Percentiles rank a stretch among this genome's conserved stretches.
phyloP scores from a whole-genome alignment of 2,797 vertebrate genomes.

The Poecilia picta region DNA sequence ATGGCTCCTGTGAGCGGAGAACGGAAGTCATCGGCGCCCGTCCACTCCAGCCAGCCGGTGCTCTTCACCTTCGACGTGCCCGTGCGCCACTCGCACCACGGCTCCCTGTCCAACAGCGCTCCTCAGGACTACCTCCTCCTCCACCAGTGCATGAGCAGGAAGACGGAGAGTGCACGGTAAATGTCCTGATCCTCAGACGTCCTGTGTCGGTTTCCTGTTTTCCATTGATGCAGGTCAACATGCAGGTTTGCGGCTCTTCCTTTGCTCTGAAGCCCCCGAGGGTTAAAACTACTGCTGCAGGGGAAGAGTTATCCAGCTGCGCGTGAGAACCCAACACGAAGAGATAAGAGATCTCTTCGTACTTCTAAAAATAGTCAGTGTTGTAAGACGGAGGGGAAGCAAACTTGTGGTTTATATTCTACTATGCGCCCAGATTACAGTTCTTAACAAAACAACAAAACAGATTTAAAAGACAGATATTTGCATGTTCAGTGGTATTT shows the following conservation, averaged over 20 bases:
- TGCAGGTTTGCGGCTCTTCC: slow-evolving; percentile 73
- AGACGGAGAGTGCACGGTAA: slow-evolving; percentile 93
- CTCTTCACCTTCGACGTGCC: slow-evolving; percentile 96
- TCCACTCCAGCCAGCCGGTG: slow-evolving; percentile 96
- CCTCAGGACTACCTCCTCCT: slow-evolving; percentile 99
- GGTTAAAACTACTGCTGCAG: slow-evolving; percentile 37
- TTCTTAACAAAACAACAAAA: not conserved
- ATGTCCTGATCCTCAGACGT: slow-evolving; percentile 64
- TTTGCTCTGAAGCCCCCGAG: slow-evolving; percentile 47
- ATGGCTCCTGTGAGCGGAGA: slow-evolving; percentile 86
- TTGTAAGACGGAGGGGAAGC: not conserved
- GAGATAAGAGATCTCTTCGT: slow-evolving; percentile 8
- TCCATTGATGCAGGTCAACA: slow-evolving; percentile 74
- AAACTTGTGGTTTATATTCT: slow-evolving; percentile 3
- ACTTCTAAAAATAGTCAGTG: not conserved
- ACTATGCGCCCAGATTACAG: not conserved
- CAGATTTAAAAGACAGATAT: not conserved
- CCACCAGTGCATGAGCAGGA: slow-evolving; percentile 98
- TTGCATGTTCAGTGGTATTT: not conserved
- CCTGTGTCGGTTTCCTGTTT: slow-evolving; percentile 78
- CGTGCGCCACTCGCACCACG: slow-evolving; percentile 82
- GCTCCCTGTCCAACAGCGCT: slow-evolving; percentile 90
- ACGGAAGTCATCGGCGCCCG: slow-evolving; percentile 87
- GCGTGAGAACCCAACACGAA: slow-evolving; percentile 6
- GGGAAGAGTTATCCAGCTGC: slow-evolving; percentile 5